A percentile compares a stretch with the other conserved stretches of the same genome.
Evolutionary conservation across 2,113 vertebrate genomes (phyloP).

Genomic region (Heteronetta atricapilla): DNA sequence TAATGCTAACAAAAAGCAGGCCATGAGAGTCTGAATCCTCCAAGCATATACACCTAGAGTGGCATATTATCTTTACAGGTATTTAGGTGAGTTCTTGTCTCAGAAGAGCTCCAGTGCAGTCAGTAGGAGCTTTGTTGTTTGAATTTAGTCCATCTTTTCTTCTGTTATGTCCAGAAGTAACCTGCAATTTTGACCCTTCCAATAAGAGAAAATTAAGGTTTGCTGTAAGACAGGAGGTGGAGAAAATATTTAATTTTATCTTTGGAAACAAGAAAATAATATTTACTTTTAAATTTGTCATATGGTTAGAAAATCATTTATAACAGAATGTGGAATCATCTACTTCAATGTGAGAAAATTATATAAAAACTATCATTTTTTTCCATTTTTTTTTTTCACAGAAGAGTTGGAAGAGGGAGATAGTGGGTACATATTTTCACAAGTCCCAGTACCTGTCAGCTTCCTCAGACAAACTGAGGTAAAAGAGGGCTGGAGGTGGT

Average conservation of each 20-base stretch:
- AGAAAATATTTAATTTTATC: neutral
- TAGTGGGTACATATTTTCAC: neutral
- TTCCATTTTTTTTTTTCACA: neutral
- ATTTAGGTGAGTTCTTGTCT: neutral
- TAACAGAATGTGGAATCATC: neutral
- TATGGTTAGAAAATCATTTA: neutral
- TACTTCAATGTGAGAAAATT: neutral
- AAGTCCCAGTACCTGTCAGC: constrained; percentile 8
- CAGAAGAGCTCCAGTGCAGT: neutral
- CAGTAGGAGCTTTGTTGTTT: neutral
- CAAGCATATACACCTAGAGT: neutral
- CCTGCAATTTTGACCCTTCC: neutral
- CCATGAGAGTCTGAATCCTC: neutral
- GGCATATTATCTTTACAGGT: neutral
- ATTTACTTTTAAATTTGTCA: neutral
- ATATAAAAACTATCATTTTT: neutral
- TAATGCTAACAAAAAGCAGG: neutral
- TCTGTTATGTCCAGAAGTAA: neutral
- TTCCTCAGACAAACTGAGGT: constrained; percentile 14
- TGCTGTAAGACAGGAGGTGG: neutral
- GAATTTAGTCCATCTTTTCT: neutral
- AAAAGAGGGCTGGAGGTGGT: neutral
- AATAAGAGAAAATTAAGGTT: neutral
- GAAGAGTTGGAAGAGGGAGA: constrained; percentile 21
- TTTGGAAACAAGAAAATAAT: neutral